phyloP scores from a whole-genome alignment of 2,113 vertebrate species.

The Vidua chalybeata region DNA sequence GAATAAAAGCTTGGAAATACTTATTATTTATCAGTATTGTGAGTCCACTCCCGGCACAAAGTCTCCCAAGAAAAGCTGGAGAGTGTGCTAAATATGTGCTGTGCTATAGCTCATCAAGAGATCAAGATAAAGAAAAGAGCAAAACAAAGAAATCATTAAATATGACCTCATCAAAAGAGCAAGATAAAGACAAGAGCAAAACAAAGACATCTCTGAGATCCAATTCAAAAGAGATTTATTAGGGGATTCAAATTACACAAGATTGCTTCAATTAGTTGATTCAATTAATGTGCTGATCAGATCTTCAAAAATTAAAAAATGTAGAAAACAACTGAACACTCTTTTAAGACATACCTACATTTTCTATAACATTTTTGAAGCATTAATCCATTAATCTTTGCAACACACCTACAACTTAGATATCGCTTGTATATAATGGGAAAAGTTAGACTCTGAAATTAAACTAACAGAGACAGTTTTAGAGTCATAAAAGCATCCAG shows the following conservation, averaged over 20 bases:
- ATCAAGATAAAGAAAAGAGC: not conserved
- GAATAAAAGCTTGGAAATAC: not conserved
- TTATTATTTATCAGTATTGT: not conserved
- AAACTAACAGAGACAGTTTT: not conserved
- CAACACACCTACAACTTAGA: not conserved
- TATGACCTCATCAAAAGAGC: no score
- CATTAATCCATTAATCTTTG: not conserved
- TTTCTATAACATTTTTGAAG: not conserved
- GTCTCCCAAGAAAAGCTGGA: not conserved
- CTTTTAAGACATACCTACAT: not conserved
- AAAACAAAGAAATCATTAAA: not conserved
- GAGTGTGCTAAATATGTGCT: not conserved
- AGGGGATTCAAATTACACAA: not conserved
- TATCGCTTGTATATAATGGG: not conserved
- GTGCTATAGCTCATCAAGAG: not conserved
- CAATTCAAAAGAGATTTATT: not conserved
- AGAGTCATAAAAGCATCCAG: not conserved
- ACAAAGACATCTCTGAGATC: not conserved
- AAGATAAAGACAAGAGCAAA: no score
- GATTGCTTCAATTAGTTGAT: not conserved
- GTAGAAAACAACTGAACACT: not conserved
- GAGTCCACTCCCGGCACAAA: not conserved
- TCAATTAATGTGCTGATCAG: not conserved
- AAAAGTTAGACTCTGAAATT: not conserved
- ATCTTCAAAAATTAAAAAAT: not conserved